A percentile compares a stretch with the other conserved stretches of the same genome.
phyloP scores from a whole-genome alignment of 1,140 invertebrate species.

The Drosophila truncata region DNA sequence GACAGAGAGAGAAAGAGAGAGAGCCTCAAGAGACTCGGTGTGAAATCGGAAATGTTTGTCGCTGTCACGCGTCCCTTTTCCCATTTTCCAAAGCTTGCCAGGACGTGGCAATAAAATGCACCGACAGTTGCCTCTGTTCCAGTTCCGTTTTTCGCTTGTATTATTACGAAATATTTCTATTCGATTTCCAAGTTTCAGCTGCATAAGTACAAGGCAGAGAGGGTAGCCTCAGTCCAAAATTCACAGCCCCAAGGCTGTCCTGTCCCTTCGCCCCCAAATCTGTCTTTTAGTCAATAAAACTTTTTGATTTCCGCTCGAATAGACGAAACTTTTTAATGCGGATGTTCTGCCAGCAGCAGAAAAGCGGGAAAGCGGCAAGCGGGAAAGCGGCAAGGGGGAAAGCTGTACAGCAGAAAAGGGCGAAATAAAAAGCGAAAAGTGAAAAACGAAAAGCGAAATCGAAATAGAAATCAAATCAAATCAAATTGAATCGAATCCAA shows the following conservation, averaged over 20 bases:
- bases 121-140: conserved; percentile 49
- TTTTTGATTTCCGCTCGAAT: conserved; percentile 81
- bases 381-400: conserved; percentile 8
- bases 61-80: conserved; percentile 27
- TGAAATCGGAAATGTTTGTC: conserved; percentile 76
- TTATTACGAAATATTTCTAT: conserved; percentile 60
- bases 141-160: conserved; percentile 46
- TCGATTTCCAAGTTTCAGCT: conserved; percentile 64
- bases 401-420: conserved; percentile 8
- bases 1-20: conserved; percentile 1
- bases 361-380: conserved; percentile 15
- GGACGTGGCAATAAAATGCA: conserved; percentile 74
- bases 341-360: conserved; percentile 59
- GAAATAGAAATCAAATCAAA: conserved; percentile 67
- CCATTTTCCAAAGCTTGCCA: conserved; percentile 15
- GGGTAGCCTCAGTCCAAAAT: neutral
- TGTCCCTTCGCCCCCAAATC: conserved; percentile 17
- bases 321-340: conserved; percentile 79
- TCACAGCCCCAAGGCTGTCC: conserved; percentile 1
- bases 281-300: conserved; percentile 77
- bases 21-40: conserved; percentile 33
- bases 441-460: conserved; percentile 31
- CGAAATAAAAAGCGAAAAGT: conserved; percentile 25
- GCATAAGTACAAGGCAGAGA: conserved; percentile 10
- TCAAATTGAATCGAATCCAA: conserved; percentile 67